These are phyloP conservation scores for Neelides sp. DNA, from an alignment of 1,140 invertebrate genomes.

Conservation along the genomic window DNA sequence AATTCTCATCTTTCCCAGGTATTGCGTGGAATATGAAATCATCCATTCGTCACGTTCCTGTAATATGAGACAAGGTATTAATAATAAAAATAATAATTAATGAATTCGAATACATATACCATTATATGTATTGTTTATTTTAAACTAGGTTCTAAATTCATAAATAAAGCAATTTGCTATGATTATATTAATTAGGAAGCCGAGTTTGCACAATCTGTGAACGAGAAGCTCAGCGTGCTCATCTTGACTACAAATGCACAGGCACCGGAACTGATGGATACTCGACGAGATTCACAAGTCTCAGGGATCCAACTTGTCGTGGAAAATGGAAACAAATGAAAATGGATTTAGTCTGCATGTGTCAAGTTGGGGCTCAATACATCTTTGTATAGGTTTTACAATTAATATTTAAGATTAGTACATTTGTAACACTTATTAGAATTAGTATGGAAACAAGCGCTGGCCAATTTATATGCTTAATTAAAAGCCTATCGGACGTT, in stretches of 20 bases:
- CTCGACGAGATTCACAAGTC: constrained; percentile 59
- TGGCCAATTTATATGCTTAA: too few relatives aligned
- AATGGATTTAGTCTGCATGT: constrained; percentile 18
- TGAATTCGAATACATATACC: too few relatives aligned
- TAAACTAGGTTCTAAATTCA: too few relatives aligned
- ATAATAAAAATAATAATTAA: too few relatives aligned
- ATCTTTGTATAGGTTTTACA: constrained; percentile 31
- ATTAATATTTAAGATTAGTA: not conserved
- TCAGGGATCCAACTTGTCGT: constrained; percentile 62
- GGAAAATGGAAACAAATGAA: constrained; percentile 57
- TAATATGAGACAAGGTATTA: too few relatives aligned
- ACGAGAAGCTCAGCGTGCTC: constrained; percentile 52
- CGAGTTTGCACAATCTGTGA: constrained; percentile 62
- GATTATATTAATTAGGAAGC: constrained; percentile 42
- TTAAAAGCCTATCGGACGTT: too few relatives aligned
- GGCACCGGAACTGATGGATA: constrained; percentile 58
- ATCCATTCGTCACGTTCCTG: constrained; percentile 65
- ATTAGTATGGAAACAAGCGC: too few relatives aligned
- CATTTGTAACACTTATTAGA: too few relatives aligned
- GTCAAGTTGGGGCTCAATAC: constrained; percentile 30
- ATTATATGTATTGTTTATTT: too few relatives aligned
- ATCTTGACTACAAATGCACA: constrained; percentile 59
- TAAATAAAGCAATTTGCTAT: constrained; percentile 1
- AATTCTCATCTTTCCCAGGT: constrained; percentile 45
- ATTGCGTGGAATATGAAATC: constrained; percentile 68